Conservation (phyloP, 2,113 vertebrate genomes). For the Tenrec ecaudatus region DNA sequence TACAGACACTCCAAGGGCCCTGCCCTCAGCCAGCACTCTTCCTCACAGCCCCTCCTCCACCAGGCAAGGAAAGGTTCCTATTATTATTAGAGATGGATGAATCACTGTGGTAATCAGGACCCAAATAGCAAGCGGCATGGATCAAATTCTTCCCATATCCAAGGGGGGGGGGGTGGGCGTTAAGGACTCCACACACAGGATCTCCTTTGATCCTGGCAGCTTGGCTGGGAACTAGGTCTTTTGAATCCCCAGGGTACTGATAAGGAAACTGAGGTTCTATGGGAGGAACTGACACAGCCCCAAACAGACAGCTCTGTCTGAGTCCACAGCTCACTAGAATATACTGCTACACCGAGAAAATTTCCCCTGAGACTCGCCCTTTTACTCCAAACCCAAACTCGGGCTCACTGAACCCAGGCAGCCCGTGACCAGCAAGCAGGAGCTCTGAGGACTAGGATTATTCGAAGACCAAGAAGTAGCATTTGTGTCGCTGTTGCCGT, state of each 20-base stretch:
- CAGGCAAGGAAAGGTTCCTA: constrained; percentile 15
- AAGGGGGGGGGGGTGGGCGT: constrained; percentile 16
- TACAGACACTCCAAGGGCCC: neutral
- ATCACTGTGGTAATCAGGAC: neutral
- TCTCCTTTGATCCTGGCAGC: constrained; percentile 24
- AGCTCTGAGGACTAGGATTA: neutral
- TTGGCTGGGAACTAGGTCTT: neutral
- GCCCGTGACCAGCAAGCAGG: neutral
- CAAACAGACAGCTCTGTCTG: constrained; percentile 22
- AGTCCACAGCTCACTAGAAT: constrained; percentile 25
- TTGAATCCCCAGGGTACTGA: neutral
- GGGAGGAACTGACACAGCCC: neutral
- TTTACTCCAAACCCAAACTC: neutral
- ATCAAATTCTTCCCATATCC: neutral
- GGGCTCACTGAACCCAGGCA: constrained; percentile 1
- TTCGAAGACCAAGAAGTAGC: constrained; percentile 15
- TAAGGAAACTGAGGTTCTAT: constrained; percentile 27
- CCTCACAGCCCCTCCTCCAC: neutral
- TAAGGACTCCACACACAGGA: constrained; percentile 22
- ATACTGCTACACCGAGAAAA: constrained; percentile 15
- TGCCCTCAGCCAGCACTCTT: neutral
- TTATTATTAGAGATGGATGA: neutral
- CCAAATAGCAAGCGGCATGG: constrained; percentile 17
- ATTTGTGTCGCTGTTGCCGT: neutral
- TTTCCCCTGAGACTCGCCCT: neutral